phyloP scores from a whole-genome alignment of 2,888 invertebrate genomes.

The Nymphalis polychloros region DNA sequence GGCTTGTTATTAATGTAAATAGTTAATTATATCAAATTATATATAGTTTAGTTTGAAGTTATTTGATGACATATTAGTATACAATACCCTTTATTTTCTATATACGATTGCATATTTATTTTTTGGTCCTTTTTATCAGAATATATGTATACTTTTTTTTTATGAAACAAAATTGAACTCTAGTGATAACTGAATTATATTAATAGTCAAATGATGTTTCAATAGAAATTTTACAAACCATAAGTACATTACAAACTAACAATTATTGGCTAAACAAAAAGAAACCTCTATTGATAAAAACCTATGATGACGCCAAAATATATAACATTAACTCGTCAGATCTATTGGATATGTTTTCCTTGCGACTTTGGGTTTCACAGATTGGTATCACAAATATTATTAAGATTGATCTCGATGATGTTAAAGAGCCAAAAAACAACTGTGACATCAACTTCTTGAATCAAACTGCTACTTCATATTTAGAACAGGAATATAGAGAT shows the following conservation, averaged over 20 bases:
- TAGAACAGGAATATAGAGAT: conserved; percentile 1
- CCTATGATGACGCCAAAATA: no score
- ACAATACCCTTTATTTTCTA: no score
- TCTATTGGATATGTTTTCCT: neutral
- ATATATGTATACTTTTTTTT: no score
- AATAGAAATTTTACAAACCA: neutral
- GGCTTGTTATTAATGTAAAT: no score
- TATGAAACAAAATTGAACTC: no score
- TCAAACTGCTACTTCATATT: neutral
- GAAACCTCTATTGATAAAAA: neutral
- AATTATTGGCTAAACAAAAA: neutral
- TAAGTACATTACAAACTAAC: neutral
- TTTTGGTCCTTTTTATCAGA: no score
- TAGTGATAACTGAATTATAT: no score
- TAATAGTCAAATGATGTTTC: neutral
- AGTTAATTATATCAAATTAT: no score
- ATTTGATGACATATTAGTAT: no score
- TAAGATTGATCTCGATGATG: neutral
- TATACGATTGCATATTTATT: no score
- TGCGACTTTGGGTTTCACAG: neutral
- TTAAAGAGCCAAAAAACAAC: neutral
- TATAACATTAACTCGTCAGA: no score
- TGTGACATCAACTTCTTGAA: neutral
- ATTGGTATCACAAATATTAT: neutral
- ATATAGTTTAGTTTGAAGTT: no score